Evolutionary conservation across 2,888 invertebrate genomes (phyloP).

Genomic region (Noctua comes): DNA sequence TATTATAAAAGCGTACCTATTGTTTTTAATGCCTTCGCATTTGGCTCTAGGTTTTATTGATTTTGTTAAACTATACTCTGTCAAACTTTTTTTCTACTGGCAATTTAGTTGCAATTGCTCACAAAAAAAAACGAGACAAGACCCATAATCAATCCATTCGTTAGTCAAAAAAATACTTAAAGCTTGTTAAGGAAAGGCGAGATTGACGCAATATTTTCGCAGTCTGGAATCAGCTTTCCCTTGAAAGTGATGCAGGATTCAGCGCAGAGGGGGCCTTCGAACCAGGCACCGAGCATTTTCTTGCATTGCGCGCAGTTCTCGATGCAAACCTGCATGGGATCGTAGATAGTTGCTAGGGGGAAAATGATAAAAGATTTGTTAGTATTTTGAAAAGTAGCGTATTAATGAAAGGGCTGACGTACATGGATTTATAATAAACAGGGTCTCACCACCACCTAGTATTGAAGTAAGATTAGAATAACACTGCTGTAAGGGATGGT

Average conservation of each 20-base stretch:
- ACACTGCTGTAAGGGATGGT: not conserved
- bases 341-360: constrained; percentile 86
- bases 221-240: constrained; percentile 96
- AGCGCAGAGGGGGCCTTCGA: constrained; percentile 96
- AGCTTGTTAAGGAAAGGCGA: constrained; percentile 93
- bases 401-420: not conserved
- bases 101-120: constrained; percentile 4
- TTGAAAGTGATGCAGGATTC: constrained; percentile 95
- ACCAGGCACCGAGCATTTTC: constrained; percentile 96
- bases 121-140: constrained; percentile 12
- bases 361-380: constrained; percentile 48
- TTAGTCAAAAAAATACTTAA: constrained; percentile 62
- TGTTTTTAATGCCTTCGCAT: not conserved
- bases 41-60: not conserved
- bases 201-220: constrained; percentile 95
- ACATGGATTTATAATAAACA: not conserved
- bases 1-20: not conserved
- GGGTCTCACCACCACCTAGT: not conserved
- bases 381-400: constrained; percentile 17
- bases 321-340: constrained; percentile 93
- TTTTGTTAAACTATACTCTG: not conserved
- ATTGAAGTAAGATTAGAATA: not conserved
- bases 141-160: constrained; percentile 21
- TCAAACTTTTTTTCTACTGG: not conserved
- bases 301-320: constrained; percentile 97